Evolutionary conservation across 2,888 invertebrate species (phyloP), one percentile per base, ranked within the genome.

Genomic region (Microctonus brassicae): DNA sequence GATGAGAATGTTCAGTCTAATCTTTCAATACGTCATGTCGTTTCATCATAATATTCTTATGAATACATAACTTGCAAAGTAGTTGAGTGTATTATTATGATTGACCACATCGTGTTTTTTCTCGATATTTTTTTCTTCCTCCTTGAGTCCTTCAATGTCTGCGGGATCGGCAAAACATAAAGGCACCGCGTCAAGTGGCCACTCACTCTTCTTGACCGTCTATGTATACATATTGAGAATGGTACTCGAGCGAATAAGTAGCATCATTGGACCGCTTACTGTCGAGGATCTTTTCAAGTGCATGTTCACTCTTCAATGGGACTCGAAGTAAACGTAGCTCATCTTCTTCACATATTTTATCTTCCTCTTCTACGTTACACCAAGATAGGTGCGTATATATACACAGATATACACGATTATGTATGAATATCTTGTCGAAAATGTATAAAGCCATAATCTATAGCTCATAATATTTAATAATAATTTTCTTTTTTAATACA

Each of bases 161-260:
- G 76, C 77, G 79, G 80, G 76, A 79, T 78, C 80, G 81, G 77
- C 82, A 81, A 82, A 83, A 82, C 83, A 82, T 79, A 81, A 82
- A 80, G 80, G 78, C 78, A 71, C 62, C 57, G 71, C 60, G 70
- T 75, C 77, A 69, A 76, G 75, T 74, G 68, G 72, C 64, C 74
- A 74, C 71, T 70, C 75, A 63, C 39, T 53, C 62, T 64, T 75
- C 72, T 69, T 65, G 42, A 71, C 66, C 61, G 36, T 68, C 67
- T 39, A 39, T 68, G 64, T 57, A 58, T 75, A 58, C 69, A 63
- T 65, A 57, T 65, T 57, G 22, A 61, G 22, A 62, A 72, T 72
- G 72, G 62, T 60, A 61, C 70, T 71, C 57, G 55, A 55, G 17
- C 42, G 55, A 67, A 55, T 60, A 29, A 42, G 66, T 64, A 39